Evolutionary conservation across 2,888 invertebrate genomes (phyloP), one percentile per base, ranked within the genome.

Genomic region (Theodoxus fluviatilis): DNA sequence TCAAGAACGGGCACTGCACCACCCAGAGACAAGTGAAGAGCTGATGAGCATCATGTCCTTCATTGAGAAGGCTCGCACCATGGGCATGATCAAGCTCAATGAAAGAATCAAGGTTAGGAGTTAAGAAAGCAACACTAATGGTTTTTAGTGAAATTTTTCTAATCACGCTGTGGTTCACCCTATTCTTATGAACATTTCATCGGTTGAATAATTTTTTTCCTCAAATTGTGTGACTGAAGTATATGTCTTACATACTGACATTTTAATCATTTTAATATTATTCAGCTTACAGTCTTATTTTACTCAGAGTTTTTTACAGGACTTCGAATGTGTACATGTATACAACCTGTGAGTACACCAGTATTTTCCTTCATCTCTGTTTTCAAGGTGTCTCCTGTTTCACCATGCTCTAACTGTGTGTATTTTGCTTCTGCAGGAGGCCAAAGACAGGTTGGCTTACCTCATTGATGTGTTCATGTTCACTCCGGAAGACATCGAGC

Each of bases 391-490:
- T 1, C 18, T n/a, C 18, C 18, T 25, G 18, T 28, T 25, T 59
- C 9, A n/a, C 31, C 4, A 35, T 64, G 0, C 33, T 38, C 18
- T 49, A 18, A n/a, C 28, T 9, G 22, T 67, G 15, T 65, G 15
- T 61, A 22, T 33, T 43, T 35, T 31, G 47, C 31, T 28, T 38
- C 52, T 64, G 6, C 73, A 84, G 83, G 83, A 83, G 66, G 80
- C 83, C 6, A 82, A 83, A 74, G 79, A 83, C 70, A 78, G 85
- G 35, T 80, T 88, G 75, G 83, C 84, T 25, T 88, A 85, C 74
- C 88, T 96, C 7, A 90, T 95, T 76, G 94, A 94, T 81, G 91
- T 94, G 85, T 93, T 93, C 6, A 90, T 92, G 68, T 89, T 96
- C 78, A 89, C 91, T 4, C 88, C 90, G 33, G 92, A 93, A 61